Base-by-base conservation (phyloP, 2,888 invertebrate genomes). In the Minunthozetes semirufus region DNA sequence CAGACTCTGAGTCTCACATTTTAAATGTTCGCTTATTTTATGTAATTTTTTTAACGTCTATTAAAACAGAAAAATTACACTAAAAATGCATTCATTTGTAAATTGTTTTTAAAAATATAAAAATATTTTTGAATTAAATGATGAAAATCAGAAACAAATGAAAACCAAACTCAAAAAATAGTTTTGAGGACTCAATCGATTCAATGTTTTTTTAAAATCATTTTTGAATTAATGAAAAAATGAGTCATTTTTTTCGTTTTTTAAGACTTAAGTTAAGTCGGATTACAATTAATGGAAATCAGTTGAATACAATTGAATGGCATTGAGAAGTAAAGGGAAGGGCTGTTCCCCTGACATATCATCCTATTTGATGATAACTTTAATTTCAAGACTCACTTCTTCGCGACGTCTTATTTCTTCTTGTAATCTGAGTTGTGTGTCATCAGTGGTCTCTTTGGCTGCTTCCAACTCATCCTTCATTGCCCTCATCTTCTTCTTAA, bases 401-500 rank as follows among this genome's bases (percentile, higher is more conserved):
- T 96, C 95, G 84, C 95, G 90, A 85, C 95, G 90, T 88, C 93
- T 91, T 85, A 93, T 89, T 89, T 96, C 96, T 84, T 92, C 89
- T 87, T 94, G 94, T 84, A 94, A 88, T 85, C 93, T 90, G 88
- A 94, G 92, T 86, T 93, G 92, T 85, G 90, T 92, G 85, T 94
- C 94, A 85, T 96, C 96, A 85, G 93, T 93, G 85, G 94, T 94
- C 86, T 98, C 97, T 87, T 93, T 95, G 87, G 93, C 94, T 86
- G 93, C 91, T 85, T 98, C 98, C 90, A 96, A 93, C 88, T 98
- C 98, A 85, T 96, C 95, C 87, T 96, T 95, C 82, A 96, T 93
- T 86, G 94, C 94, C 81, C 94, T 89, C 97, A 98, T 98, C 89
- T 98, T 99, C 89, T 96, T 95, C 89, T 98, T 98, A 83, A 98